These are phyloP conservation scores for Danaus plexippus DNA, from an alignment of 1,140 invertebrate species.

Conservation along the genomic window DNA sequence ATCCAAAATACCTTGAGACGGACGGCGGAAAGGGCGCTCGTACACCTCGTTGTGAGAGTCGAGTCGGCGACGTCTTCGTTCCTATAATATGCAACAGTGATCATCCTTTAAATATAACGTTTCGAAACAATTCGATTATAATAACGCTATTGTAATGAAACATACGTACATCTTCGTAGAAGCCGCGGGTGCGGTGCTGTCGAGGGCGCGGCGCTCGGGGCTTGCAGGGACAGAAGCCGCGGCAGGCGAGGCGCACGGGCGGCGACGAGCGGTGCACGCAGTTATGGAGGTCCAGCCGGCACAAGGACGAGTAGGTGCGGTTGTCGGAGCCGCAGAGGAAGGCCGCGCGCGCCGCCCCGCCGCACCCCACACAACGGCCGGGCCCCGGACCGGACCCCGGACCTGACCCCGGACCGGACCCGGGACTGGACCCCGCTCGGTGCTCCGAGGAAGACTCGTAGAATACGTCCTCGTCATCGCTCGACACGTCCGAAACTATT, in stretches of 20 bases:
- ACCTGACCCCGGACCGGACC: neutral
- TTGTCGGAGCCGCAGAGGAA: slow-evolving; percentile 93
- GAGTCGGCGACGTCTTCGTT: slow-evolving; percentile 27
- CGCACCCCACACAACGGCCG: slow-evolving; percentile 75
- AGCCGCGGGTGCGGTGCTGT: slow-evolving; percentile 11
- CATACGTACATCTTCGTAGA: neutral
- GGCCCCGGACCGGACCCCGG: neutral
- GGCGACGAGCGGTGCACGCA: slow-evolving; percentile 84
- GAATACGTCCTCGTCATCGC: slow-evolving; percentile 53
- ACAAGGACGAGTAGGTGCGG: slow-evolving; percentile 92
- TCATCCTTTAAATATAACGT: no score
- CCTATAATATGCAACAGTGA: slow-evolving; percentile 19
- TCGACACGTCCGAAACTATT: slow-evolving; percentile 28
- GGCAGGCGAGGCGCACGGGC: slow-evolving; percentile 83
- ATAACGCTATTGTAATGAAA: no score
- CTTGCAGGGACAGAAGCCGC: slow-evolving; percentile 89
- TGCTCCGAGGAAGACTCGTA: slow-evolving; percentile 34
- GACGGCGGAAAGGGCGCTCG: slow-evolving; percentile 18
- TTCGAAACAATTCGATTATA: no score
- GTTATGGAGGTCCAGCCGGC: slow-evolving; percentile 91
- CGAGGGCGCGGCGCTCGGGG: slow-evolving; percentile 14
- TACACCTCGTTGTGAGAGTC: slow-evolving; percentile 35
- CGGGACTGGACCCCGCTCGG: slow-evolving; percentile 6
- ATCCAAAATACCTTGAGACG: slow-evolving; percentile 20
- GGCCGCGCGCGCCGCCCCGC: slow-evolving; percentile 79